These are phyloP conservation scores for Tachysurus vachellii DNA, from an alignment of 2,113 vertebrate genomes.

Conservation along the genomic window DNA sequence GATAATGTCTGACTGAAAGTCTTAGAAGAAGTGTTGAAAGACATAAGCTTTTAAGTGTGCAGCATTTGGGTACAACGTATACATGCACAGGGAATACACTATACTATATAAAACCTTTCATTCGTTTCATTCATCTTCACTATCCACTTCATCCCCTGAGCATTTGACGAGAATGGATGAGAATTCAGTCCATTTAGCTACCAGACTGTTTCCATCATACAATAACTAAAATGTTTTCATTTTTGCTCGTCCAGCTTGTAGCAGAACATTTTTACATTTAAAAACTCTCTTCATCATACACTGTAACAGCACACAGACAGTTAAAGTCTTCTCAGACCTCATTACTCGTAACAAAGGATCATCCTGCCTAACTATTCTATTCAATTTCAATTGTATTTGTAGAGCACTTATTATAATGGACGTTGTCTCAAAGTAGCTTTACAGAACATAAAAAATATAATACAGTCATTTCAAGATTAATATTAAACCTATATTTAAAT, in stretches of 20 bases:
- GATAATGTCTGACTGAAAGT: background rate
- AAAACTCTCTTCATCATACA: background rate
- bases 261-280: background rate
- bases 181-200: background rate
- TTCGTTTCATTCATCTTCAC: background rate
- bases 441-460: too few relatives aligned
- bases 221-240: background rate
- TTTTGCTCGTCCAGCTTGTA: background rate
- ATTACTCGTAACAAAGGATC: background rate
- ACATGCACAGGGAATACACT: background rate
- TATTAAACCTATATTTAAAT: too few relatives aligned
- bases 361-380: background rate
- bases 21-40: background rate
- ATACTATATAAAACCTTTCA: background rate
- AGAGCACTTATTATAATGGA: too few relatives aligned
- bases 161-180: background rate
- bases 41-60: background rate
- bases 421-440: too few relatives aligned
- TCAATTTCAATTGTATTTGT: too few relatives aligned
- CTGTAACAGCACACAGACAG: background rate
- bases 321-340: background rate
- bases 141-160: background rate
- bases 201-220: background rate
- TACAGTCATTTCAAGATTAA: too few relatives aligned
- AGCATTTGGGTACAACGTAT: background rate